Conservation (phyloP, 1,140 invertebrate species). For the Zelostemma sp. region DNA sequence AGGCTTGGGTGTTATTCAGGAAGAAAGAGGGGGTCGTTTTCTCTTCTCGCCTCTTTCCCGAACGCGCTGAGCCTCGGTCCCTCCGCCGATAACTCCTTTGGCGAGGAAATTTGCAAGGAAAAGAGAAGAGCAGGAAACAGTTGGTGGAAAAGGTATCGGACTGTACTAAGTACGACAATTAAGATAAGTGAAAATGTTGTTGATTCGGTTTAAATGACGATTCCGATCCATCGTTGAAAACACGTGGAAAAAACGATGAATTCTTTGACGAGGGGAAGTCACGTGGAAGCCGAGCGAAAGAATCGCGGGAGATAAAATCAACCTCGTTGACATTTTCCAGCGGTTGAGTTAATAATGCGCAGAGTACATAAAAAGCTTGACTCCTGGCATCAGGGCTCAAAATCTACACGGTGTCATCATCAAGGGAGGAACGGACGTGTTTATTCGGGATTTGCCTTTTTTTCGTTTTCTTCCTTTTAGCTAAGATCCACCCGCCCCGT, state of each 20-base stretch:
- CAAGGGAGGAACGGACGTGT: conserved; percentile 68
- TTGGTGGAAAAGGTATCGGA: conserved; percentile 44
- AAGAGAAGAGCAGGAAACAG: conserved; percentile 36
- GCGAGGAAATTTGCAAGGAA: conserved; percentile 38
- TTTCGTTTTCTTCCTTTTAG: conserved; percentile 51
- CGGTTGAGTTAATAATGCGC: conserved; percentile 70
- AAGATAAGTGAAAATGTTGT: conserved; percentile 41
- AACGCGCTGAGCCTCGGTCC: conserved; percentile 57
- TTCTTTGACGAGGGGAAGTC: not conserved
- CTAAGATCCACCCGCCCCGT: conserved; percentile 15
- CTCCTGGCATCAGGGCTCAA: conserved; percentile 28
- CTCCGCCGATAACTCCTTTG: conserved; percentile 64
- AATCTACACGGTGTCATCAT: conserved; percentile 60
- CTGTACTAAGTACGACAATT: conserved; percentile 38
- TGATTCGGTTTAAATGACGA: conserved; percentile 14
- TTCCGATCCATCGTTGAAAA: too few relatives aligned
- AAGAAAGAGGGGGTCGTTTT: conserved; percentile 55
- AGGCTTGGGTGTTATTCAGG: conserved; percentile 45
- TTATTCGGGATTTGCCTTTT: conserved; percentile 69
- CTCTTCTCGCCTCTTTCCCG: conserved; percentile 53
- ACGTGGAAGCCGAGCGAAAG: conserved; percentile 20
- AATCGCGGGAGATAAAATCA: conserved; percentile 45
- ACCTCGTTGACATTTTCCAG: conserved; percentile 68
- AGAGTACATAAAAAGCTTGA: conserved; percentile 54
- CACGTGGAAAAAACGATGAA: not conserved